Base-by-base conservation (phyloP, 1,140 invertebrate species). In the Calliopsis andreniformis region DNA sequence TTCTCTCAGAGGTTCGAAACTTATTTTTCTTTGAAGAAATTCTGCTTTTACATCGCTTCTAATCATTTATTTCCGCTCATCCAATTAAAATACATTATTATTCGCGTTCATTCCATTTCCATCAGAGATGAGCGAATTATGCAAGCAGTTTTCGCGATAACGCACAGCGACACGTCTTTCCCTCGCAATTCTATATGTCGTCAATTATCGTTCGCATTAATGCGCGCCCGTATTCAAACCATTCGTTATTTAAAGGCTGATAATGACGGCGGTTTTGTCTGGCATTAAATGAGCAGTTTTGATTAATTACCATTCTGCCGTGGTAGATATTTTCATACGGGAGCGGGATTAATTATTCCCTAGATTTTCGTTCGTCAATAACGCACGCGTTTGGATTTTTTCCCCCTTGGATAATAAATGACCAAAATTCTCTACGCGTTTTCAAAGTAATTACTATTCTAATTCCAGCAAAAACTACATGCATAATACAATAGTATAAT, bases 221-320 rank as follows among this genome's bases (percentile, higher is more conserved):
- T 35, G 16, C n/a, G 4, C n/a, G 45, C n/a, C 3, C 47, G 1
- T 39, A 39, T 49, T 23, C 47, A 23, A 4, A 1, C 45, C 16
- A 2, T 20, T 0, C 18, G 18, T 32, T 58, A 16, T 58, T 35
- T 35, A 32, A 35, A 35, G 16, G 30, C 55, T 32, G 28, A 56
- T 30, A 58, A 58, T 35, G 18, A 53, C 49, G 6, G 23, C 18
- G 30, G 30, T 58, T 35, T 20, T 30, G 28, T 35, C 28, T 2
- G 1, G 14, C 25, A 16, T 35, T 10, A 20, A 58, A 35, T 58
- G 35, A 32, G 18, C 55, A 32, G 23, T 35, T n/a, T n/a, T 20
- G 55, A 58, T 58, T 58, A 58, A 58, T 58, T 20, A 35, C 30
- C 55, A 20, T 35, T 35, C 30, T 32, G 30, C 28, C 18, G 35